These are phyloP conservation scores for Nannoperca obscura DNA, from an alignment of 2,797 vertebrate genomes.

Conservation along the genomic window DNA sequence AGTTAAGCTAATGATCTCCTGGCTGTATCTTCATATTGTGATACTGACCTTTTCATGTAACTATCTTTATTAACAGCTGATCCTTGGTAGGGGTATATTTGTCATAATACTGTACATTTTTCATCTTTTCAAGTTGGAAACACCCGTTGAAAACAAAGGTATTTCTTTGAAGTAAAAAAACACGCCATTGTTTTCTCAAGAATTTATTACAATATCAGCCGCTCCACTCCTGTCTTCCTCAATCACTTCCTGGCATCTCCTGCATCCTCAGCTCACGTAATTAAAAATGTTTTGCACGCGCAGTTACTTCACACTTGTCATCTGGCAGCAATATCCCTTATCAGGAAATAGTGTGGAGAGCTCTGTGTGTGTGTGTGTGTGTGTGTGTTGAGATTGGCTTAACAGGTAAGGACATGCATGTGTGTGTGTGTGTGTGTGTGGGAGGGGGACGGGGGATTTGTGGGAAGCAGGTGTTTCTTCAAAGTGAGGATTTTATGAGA, in stretches of 20 bases:
- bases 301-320: constrained; percentile 63
- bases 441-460: too few relatives aligned
- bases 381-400: neutral
- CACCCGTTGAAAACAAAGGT: neutral
- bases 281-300: constrained; percentile 55
- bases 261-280: constrained; percentile 14
- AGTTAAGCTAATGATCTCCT: neutral
- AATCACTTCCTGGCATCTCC: constrained; percentile 15
- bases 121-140: neutral
- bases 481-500: constrained; percentile 70
- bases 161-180: neutral
- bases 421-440: neutral
- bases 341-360: constrained; percentile 55
- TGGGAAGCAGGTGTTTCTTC: constrained; percentile 79
- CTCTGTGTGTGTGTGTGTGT: constrained; percentile 19
- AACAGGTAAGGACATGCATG: neutral
- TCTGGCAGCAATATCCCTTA: constrained; percentile 74
- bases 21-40: neutral
- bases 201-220: neutral
- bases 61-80: neutral
- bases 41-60: neutral
- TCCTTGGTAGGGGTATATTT: neutral
- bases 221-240: neutral
- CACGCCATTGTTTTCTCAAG: neutral
- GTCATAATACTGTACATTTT: neutral